Conservation (phyloP, 2,113 vertebrate genomes). For the Labeo catla region DNA sequence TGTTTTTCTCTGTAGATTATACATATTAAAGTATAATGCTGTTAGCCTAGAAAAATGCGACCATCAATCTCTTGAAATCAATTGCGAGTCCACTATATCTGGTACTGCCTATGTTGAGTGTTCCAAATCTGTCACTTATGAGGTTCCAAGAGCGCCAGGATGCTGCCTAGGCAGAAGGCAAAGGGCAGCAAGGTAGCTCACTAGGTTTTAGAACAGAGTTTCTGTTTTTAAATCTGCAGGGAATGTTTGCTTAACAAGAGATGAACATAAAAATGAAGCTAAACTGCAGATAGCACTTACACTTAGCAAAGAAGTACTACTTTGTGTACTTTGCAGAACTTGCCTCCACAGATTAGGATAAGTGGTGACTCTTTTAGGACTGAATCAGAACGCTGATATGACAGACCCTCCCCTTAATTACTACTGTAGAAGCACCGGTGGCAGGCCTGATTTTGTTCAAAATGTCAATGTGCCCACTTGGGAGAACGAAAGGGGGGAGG, state of each 20-base stretch:
- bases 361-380: constrained; percentile 27
- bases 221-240: background rate
- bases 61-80: constrained; percentile 3
- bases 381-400: constrained; percentile 44
- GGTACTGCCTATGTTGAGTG: background rate
- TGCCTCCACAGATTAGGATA: constrained; percentile 6
- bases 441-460: constrained; percentile 56
- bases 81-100: background rate
- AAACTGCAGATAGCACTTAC: background rate
- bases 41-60: background rate
- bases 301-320: background rate
- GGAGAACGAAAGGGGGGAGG: constrained; percentile 40
- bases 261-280: background rate
- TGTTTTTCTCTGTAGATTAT: background rate
- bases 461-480: constrained; percentile 64
- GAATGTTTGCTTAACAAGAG: background rate
- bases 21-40: background rate
- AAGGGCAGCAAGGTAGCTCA: background rate
- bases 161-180: background rate
- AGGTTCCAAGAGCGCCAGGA: background rate
- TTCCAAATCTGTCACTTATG: background rate
- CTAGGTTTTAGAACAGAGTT: background rate
- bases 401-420: constrained; percentile 57
- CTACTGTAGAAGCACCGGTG: constrained; percentile 47
- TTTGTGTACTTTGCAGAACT: background rate